These are phyloP conservation scores for Eupithecia abbreviata DNA, from an alignment of 2,888 invertebrate genomes.

Conservation along the genomic window DNA sequence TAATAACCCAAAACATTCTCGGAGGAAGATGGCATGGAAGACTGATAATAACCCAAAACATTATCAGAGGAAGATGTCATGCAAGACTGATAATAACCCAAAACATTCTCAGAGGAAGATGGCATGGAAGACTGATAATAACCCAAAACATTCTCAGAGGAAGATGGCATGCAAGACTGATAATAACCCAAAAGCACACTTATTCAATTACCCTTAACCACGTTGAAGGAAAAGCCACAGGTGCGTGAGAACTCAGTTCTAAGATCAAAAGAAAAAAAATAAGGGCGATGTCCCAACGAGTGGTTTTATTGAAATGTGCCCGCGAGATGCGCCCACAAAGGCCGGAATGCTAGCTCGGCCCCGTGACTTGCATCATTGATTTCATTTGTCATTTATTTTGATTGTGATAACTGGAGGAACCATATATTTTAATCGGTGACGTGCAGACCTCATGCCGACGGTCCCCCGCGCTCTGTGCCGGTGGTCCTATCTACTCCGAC, in stretches of 20 bases:
- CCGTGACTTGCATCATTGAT: constrained; percentile 79
- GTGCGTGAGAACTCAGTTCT: constrained; percentile 75
- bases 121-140: neutral
- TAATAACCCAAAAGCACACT: neutral
- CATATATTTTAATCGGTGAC: constrained; percentile 57
- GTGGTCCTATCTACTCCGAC: neutral
- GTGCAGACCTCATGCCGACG: constrained; percentile 34
- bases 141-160: neutral
- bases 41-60: neutral
- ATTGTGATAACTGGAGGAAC: constrained; percentile 77
- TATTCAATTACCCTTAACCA: neutral
- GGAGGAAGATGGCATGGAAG: neutral
- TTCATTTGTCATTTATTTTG: constrained; percentile 85
- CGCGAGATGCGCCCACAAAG: constrained; percentile 73
- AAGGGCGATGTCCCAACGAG: constrained; percentile 70
- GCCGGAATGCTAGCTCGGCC: constrained; percentile 59
- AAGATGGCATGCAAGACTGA: neutral
- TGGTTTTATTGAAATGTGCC: constrained; percentile 75
- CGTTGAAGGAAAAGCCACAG: constrained; percentile 55
- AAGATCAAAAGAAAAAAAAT: constrained; percentile 57
- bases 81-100: neutral
- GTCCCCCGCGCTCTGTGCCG: neutral
- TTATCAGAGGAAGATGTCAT: neutral
- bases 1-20: neutral
- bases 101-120: neutral